These are phyloP conservation scores for Eupelmus urozonus DNA, from an alignment of 2,888 invertebrate genomes.

Conservation along the genomic window DNA sequence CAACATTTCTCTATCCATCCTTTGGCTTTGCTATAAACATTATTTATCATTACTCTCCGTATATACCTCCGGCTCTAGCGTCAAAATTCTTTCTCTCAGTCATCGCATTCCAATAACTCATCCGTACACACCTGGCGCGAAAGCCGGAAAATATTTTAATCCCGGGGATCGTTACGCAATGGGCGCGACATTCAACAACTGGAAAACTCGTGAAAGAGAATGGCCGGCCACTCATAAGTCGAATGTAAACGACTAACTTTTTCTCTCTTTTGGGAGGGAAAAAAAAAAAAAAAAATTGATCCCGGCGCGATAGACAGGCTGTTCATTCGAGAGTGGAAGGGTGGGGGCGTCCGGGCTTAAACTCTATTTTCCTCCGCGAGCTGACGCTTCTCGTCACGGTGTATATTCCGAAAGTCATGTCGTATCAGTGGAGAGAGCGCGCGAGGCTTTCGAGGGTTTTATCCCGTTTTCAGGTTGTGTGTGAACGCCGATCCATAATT, in stretches of 20 bases:
- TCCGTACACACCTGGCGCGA: too few relatives aligned
- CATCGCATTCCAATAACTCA: too few relatives aligned
- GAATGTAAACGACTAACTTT: conserved; percentile 32
- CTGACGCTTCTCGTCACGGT: conserved; percentile 24
- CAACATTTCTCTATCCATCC: too few relatives aligned
- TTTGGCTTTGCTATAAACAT: too few relatives aligned
- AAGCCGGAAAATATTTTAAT: conserved; percentile 49
- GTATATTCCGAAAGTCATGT: conserved; percentile 46
- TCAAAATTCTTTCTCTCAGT: too few relatives aligned
- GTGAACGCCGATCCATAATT: too few relatives aligned
- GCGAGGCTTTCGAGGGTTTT: conserved; percentile 37
- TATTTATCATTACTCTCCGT: too few relatives aligned
- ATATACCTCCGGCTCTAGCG: too few relatives aligned
- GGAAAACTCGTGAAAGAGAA: conserved; percentile 50
- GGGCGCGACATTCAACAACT: conserved; percentile 36
- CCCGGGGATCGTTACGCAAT: neutral
- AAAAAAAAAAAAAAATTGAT: conserved; percentile 45
- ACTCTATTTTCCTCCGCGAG: conserved; percentile 38
- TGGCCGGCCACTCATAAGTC: conserved; percentile 48
- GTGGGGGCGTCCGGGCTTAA: neutral
- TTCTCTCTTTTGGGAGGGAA: neutral
- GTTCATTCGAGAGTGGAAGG: neutral
- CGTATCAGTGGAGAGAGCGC: neutral
- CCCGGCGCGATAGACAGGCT: too few relatives aligned
- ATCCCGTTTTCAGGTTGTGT: conserved; percentile 12